phyloP scores from a whole-genome alignment of 2,113 vertebrate genomes.

The Calidris pygmaea region DNA sequence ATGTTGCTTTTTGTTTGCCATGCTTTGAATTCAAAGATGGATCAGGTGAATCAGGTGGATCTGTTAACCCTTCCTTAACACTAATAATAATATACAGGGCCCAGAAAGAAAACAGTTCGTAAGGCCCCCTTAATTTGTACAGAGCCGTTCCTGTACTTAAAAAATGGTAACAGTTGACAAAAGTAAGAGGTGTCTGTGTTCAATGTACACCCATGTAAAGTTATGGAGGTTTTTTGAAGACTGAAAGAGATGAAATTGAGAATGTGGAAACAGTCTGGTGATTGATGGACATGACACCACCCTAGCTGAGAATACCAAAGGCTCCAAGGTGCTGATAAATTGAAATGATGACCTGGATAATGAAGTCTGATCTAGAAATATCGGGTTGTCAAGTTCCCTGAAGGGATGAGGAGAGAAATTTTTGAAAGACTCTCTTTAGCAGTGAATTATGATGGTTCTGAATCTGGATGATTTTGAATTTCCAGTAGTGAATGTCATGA shows the following conservation, averaged over 20 bases:
- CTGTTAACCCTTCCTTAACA: not conserved
- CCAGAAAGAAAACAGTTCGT: not conserved
- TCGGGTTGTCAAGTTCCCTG: not conserved
- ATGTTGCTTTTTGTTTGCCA: not conserved
- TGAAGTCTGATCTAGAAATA: constrained; percentile 63
- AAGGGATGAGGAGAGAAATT: constrained; percentile 17
- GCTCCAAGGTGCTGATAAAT: constrained; percentile 58
- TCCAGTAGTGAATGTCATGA: constrained; percentile 13
- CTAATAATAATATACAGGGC: not conserved
- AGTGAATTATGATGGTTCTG: constrained; percentile 37
- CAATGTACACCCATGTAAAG: not conserved
- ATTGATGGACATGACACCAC: constrained; percentile 56
- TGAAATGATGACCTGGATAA: constrained; percentile 66
- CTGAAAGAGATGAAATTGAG: constrained; percentile 17
- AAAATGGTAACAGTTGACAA: not conserved
- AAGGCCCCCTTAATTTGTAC: not conserved
- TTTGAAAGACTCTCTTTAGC: constrained; percentile 16
- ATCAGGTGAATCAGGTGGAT: not conserved
- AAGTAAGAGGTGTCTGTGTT: not conserved
- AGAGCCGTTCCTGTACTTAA: not conserved
- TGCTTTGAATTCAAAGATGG: not conserved
- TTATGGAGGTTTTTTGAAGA: not conserved
- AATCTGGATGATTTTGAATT: constrained; percentile 42
- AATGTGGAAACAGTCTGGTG: constrained; percentile 13
- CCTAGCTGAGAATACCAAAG: constrained; percentile 33